Evolutionary conservation across 2,888 invertebrate species (phyloP), one percentile per base, ranked within the genome.

Genomic region (Brassicogethes aeneus): DNA sequence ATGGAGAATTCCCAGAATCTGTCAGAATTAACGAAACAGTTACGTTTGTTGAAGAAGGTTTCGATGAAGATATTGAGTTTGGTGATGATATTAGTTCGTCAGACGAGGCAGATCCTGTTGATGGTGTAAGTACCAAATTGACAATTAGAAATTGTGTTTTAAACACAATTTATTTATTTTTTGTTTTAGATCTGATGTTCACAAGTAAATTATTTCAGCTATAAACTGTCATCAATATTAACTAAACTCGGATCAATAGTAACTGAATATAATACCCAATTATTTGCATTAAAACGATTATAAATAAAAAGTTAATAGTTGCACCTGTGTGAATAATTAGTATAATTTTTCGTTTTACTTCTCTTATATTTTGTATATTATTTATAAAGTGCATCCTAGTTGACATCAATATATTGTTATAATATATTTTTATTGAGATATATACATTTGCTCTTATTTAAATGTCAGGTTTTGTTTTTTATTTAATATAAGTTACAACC

Each of bases 1-100:
- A 97, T 61, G 97, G 96, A 61, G 95, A 97, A 75, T 89, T 99
- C 72, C 99, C 99, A 44, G 97, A 99, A 77, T 90, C 91, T 60
- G 92, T 92, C 55, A 90, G 94, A 69, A 94, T 96, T 75, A 95
- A 93, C 70, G 95, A 95, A 66, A 92, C 89, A 51, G 90, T 91
- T 59, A 92, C 91, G 48, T 93, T 93, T 68, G 88, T 91, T 52
- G 91, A 92, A 64, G 92, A 92, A 70, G 93, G 91, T 57, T 82
- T 90, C 63, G 94, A 94, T 71, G 94, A 95, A 69, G 93, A 94
- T 68, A 94, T 95, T 71, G 92, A 93, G 68, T 95, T 95, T 63
- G 93, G 92, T 54, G 93, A 95, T 71, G 89, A 92, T 72, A 88
- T 91, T 65, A 89, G 88, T 68, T 89, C 89, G 58, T 88, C 86